phyloP scores from a whole-genome alignment of 2,797 vertebrate species.

The Hydrolagus colliei region DNA sequence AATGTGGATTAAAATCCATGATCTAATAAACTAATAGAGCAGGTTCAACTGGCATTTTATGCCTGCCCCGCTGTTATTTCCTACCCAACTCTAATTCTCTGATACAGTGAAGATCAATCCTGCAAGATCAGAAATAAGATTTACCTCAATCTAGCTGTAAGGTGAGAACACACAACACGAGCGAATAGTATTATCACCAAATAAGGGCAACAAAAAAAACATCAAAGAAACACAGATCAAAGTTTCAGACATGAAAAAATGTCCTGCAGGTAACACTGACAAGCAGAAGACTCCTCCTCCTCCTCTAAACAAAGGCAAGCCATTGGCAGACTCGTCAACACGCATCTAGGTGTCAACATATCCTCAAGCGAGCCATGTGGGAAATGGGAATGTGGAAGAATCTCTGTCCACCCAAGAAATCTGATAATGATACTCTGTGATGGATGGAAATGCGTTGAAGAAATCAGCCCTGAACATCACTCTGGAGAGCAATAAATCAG shows the following conservation, averaged over 20 bases:
- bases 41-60: too few species aligned
- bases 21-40: too few species aligned
- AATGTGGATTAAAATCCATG: too few species aligned
- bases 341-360: not conserved
- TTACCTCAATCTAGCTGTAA: too few species aligned
- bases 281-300: not conserved
- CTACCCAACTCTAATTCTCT: too few species aligned
- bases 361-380: not conserved
- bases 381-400: constrained; percentile 22
- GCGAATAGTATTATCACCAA: too few species aligned
- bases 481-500: not conserved
- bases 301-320: not conserved
- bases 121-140: too few species aligned
- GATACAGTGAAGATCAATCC: too few species aligned
- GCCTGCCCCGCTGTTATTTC: too few species aligned
- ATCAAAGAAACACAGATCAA: not conserved
- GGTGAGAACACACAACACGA: too few species aligned
- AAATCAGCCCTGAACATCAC: not conserved
- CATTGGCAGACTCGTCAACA: not conserved
- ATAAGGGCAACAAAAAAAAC: not conserved
- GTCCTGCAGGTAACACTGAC: not conserved
- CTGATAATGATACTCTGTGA: constrained; percentile 13
- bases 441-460: constrained; percentile 5
- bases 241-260: not conserved
- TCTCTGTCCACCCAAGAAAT: constrained; percentile 22